phyloP scores from a whole-genome alignment of 2,797 vertebrate species.

The Tamandua tetradactyla region DNA sequence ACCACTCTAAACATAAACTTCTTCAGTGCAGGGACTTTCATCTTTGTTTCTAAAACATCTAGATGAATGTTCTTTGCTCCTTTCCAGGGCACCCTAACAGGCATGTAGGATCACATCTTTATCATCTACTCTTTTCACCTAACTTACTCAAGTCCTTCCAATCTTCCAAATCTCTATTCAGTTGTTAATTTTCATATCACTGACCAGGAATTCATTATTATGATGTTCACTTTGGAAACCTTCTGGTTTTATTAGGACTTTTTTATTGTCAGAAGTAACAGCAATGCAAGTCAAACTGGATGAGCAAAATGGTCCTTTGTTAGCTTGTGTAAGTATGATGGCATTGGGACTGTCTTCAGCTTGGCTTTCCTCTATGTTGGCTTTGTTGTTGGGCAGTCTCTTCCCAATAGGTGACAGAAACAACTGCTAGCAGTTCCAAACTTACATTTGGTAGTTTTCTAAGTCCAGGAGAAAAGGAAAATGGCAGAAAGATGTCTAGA shows the following conservation, averaged over 20 bases:
- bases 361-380: background rate
- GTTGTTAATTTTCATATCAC: background rate
- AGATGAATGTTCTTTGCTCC: background rate
- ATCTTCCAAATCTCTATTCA: background rate
- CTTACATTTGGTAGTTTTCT: background rate
- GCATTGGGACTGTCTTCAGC: background rate
- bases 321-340: background rate
- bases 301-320: background rate
- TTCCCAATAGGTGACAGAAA: background rate
- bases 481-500: background rate
- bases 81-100: background rate
- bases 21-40: background rate
- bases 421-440: background rate
- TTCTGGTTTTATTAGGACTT: background rate
- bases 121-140: background rate
- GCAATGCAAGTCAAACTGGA: background rate
- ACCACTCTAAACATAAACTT: background rate
- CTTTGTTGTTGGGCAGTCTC: background rate
- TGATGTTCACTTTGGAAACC: background rate
- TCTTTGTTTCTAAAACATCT: background rate
- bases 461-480: background rate
- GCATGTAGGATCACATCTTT: background rate
- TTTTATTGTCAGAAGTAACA: background rate
- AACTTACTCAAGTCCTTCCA: background rate
- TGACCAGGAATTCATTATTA: background rate